Percentiles rank a stretch among this genome's conserved stretches.
These are phyloP conservation scores for Heliopora coerulea DNA, from an alignment of 92 coral and sea anemone genomes.

Conservation along the genomic window DNA sequence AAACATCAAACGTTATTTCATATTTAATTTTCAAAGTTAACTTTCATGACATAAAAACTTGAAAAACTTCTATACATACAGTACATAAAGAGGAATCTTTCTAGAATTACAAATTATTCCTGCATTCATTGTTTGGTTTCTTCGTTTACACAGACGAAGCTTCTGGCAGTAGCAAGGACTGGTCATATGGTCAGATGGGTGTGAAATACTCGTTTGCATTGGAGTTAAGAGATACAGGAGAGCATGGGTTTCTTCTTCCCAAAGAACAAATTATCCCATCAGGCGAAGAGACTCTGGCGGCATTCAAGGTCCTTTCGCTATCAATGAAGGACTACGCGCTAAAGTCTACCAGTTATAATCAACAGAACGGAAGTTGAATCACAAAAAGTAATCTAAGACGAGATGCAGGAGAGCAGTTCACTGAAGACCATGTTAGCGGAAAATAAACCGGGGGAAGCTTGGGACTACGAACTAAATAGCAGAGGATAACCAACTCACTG, in stretches of 20 bases:
- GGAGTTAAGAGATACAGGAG: constrained; percentile 76
- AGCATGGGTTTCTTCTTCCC: constrained; percentile 71
- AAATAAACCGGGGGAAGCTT: too few species aligned
- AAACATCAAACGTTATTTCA: not conserved
- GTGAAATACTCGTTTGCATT: constrained; percentile 67
- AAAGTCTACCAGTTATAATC: not conserved
- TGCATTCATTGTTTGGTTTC: not conserved
- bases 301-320: constrained; percentile 56
- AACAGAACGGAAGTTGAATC: too few species aligned
- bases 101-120: too few species aligned
- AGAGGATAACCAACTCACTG: too few species aligned
- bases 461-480: too few species aligned
- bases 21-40: too few species aligned
- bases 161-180: constrained; percentile 73
- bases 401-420: too few species aligned
- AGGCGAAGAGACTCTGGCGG: constrained; percentile 64
- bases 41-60: too few species aligned
- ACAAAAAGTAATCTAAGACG: too few species aligned
- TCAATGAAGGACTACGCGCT: constrained; percentile 44
- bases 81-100: too few species aligned
- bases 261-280: constrained; percentile 56
- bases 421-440: too few species aligned
- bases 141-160: constrained; percentile 56
- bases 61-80: too few species aligned
- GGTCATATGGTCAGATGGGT: constrained; percentile 61